These are phyloP conservation scores for Poecilobothrus nobilitatus DNA, from an alignment of 2,888 invertebrate species.

Conservation along the genomic window DNA sequence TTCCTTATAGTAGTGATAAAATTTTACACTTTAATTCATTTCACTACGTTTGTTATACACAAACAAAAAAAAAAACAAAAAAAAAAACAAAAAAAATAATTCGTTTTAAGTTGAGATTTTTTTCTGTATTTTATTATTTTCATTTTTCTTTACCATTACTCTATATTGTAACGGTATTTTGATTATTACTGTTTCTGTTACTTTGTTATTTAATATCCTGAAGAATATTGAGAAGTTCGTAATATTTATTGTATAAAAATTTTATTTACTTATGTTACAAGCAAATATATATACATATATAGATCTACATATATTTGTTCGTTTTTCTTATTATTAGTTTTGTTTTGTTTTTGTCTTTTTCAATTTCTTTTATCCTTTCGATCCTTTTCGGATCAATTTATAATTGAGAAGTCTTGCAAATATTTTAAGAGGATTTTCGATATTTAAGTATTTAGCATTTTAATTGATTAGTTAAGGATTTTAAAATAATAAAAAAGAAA, in stretches of 20 bases:
- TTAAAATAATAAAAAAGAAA: not conserved
- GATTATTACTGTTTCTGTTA: too few species aligned
- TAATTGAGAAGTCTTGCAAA: constrained; percentile 4
- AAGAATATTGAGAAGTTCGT: not conserved
- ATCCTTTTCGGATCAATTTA: not conserved
- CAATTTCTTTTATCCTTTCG: not conserved
- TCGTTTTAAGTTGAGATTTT: too few species aligned
- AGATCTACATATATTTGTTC: too few species aligned
- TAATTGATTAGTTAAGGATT: constrained; percentile 1
- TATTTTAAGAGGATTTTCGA: constrained; percentile 3
- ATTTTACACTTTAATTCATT: not conserved
- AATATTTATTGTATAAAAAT: too few species aligned
- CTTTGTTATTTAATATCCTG: not conserved
- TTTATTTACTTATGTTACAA: too few species aligned
- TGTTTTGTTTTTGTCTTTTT: not conserved
- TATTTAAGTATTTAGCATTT: not conserved
- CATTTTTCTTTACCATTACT: not conserved
- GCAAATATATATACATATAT: too few species aligned
- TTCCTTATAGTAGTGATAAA: not conserved
- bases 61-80: not conserved
- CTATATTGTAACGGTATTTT: not conserved
- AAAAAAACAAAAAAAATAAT: too few species aligned
- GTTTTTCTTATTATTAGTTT: not conserved
- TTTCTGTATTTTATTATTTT: too few species aligned
- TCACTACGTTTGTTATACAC: not conserved